Conservation (phyloP, 1,140 invertebrate genomes). For the Ceratina australensis region DNA sequence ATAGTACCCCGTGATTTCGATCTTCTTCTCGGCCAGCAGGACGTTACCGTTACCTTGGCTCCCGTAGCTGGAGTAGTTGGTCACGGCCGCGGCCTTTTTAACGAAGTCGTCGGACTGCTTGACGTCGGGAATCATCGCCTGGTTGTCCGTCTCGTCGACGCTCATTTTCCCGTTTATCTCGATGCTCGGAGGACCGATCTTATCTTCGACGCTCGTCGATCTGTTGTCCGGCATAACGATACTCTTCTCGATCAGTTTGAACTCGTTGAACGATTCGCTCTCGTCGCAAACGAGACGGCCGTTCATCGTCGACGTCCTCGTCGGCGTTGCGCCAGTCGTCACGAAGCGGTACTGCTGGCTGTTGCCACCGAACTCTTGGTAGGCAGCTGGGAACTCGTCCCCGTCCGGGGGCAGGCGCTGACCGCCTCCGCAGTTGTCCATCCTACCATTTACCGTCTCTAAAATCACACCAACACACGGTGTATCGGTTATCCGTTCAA, state of each 20-base stretch:
- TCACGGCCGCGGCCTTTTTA: slow-evolving; percentile 41
- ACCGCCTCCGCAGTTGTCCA: slow-evolving; percentile 76
- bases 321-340: slow-evolving; percentile 10
- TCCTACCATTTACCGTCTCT: slow-evolving; percentile 74
- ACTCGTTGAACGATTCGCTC: slow-evolving; percentile 48
- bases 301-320: slow-evolving; percentile 56
- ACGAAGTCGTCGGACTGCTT: slow-evolving; percentile 30
- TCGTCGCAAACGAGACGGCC: slow-evolving; percentile 48
- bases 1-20: slow-evolving; percentile 68
- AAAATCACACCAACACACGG: slow-evolving; percentile 28
- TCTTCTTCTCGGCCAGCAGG: slow-evolving; percentile 64
- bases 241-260: slow-evolving; percentile 50
- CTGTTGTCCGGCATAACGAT: slow-evolving; percentile 46
- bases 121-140: not conserved
- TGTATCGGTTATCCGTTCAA: not conserved
- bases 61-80: slow-evolving; percentile 38
- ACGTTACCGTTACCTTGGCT: slow-evolving; percentile 38
- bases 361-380: slow-evolving; percentile 81
- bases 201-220: slow-evolving; percentile 33
- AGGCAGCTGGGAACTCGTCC: slow-evolving; percentile 90
- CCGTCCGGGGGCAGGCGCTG: slow-evolving; percentile 90
- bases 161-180: slow-evolving; percentile 44
- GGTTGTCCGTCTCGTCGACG: slow-evolving; percentile 27
- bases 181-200: slow-evolving; percentile 33
- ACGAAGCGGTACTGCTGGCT: slow-evolving; percentile 60